Evolutionary conservation across 2,888 invertebrate genomes (phyloP), one percentile per base, ranked within the genome.

Genomic region (Alloscopus bannaensis): DNA sequence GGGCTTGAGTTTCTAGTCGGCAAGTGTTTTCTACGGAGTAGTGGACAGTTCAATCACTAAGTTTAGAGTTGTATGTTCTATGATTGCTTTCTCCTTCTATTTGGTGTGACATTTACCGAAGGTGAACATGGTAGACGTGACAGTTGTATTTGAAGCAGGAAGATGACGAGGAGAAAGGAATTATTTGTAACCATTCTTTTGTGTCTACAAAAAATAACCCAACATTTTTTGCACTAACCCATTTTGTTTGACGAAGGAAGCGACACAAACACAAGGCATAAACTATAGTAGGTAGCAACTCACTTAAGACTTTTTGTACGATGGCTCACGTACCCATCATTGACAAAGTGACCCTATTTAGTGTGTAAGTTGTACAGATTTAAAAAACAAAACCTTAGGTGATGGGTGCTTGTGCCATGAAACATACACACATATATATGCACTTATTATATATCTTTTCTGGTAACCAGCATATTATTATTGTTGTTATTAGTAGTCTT

Each of bases 1-100:
- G 73, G 73, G 73, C 57, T 57, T 65, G 73, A 55, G 72, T 73
- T 59, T 73, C 73, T 73, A 73, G 73, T 73, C 73, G 65, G 47
- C n/a, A 64, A 65, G 52, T 52, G 13, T 57, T 28, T 57, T 57
- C 69, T 26, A 18, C 42, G 29, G 20, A 16, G 31, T 40, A 71
- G 50, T 26, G 47, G 28, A 18, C 31, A 42, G 20, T 64, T 72
- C 72, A 72, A 72, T 72, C 72, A 72, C 29, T 60, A 60, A 60
- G 40, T 55, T 52, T 60, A 60, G 60, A 16, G 8, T 59, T 47
- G 11, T 1, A n/a, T n/a, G n/a, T n/a, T n/a, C n/a, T n/a, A n/a
- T n/a, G n/a, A n/a, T n/a, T n/a, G n/a, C n/a, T n/a, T n/a, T n/a
- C n/a, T n/a, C n/a, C n/a, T n/a, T n/a, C n/a, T n/a, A n/a, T n/a